phyloP scores from a whole-genome alignment of 2,113 vertebrate species.

The Paracanthobrama guichenoti region DNA sequence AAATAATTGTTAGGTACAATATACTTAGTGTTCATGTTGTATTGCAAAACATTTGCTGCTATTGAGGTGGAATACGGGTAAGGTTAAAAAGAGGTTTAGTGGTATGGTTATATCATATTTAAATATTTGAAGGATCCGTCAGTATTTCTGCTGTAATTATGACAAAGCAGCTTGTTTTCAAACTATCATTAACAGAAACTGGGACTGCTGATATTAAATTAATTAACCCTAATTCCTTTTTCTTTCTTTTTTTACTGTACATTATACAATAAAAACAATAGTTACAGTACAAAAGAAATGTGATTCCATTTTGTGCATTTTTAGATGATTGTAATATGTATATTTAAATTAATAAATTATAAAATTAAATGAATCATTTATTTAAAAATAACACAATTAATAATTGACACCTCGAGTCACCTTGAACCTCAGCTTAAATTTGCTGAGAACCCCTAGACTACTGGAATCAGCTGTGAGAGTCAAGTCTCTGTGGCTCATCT shows the following conservation, averaged over 20 bases:
- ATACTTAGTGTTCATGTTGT: no score
- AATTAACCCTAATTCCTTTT: background rate
- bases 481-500: background rate
- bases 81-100: no score
- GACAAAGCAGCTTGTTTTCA: background rate
- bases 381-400: background rate
- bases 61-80: no score
- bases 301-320: background rate
- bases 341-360: background rate
- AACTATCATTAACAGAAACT: background rate
- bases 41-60: no score
- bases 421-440: background rate
- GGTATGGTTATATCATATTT: no score
- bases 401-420: background rate
- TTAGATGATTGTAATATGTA: background rate
- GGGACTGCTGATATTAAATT: background rate
- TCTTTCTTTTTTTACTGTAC: background rate
- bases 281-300: background rate
- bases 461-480: background rate
- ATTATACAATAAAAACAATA: background rate
- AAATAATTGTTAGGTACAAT: no score
- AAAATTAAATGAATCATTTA: background rate
- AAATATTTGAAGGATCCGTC: no score
- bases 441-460: background rate
- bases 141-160: background rate